phyloP scores from a whole-genome alignment of 2,797 vertebrate genomes.

The Enteromius treurensis region DNA sequence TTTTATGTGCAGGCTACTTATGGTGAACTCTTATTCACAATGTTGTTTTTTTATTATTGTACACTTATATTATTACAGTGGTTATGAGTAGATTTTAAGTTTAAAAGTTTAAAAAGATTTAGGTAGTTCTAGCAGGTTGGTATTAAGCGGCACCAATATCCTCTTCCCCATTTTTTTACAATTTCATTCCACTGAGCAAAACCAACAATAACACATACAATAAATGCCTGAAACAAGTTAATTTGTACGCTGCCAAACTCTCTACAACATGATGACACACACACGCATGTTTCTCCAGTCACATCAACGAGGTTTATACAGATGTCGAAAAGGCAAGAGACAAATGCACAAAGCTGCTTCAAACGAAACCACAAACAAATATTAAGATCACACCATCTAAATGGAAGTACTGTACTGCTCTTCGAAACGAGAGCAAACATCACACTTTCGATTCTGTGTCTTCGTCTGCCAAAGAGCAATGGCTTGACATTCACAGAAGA shows the following conservation, averaged over 20 bases:
- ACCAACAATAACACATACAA: neutral
- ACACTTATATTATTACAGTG: neutral
- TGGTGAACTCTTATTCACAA: neutral
- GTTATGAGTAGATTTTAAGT: neutral
- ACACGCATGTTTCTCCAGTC: neutral
- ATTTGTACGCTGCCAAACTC: neutral
- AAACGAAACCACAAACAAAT: slow-evolving; percentile 11
- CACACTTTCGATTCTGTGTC: slow-evolving; percentile 26
- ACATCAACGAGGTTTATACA: neutral
- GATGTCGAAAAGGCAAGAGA: slow-evolving; percentile 1
- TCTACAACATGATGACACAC: neutral
- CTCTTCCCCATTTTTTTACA: neutral
- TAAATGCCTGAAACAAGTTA: neutral
- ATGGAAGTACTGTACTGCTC: neutral
- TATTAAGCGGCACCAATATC: neutral
- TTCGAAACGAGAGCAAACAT: neutral
- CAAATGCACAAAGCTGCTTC: slow-evolving; percentile 12
- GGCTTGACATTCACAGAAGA: slow-evolving; percentile 37
- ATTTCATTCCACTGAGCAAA: neutral
- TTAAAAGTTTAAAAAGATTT: neutral
- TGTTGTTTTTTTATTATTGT: neutral
- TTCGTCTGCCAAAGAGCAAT: slow-evolving; percentile 33
- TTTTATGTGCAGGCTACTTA: neutral
- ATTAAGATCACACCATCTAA: slow-evolving; percentile 19
- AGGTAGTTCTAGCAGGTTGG: neutral